phyloP scores from a whole-genome alignment of 2,797 vertebrate species.

The Poeciliopsis gracilis region DNA sequence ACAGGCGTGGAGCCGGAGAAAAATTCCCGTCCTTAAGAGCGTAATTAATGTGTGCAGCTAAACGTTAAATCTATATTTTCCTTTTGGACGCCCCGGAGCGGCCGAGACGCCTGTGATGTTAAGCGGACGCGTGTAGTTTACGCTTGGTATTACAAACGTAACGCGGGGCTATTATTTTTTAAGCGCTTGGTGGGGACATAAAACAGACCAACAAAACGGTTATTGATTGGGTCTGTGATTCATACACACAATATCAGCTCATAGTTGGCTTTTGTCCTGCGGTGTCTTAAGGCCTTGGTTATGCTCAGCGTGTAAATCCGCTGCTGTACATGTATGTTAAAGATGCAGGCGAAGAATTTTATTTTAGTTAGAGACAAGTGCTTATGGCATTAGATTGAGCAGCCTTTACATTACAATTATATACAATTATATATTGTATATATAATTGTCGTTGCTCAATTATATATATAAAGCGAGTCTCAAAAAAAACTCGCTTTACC shows the following conservation, averaged over 20 bases:
- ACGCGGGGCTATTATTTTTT: constrained; percentile 38
- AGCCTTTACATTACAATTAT: neutral
- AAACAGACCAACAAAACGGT: constrained; percentile 26
- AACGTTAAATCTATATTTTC: constrained; percentile 34
- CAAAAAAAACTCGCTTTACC: neutral
- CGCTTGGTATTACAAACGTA: constrained; percentile 24
- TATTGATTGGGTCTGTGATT: constrained; percentile 43
- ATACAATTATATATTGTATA: no score
- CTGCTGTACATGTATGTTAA: neutral
- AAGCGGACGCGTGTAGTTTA: constrained; percentile 19
- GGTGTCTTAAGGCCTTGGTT: neutral
- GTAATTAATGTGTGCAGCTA: constrained; percentile 27
- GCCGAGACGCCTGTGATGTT: constrained; percentile 3
- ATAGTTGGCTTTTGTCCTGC: constrained; percentile 7
- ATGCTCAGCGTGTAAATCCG: neutral
- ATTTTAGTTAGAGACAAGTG: neutral
- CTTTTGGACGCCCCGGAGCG: constrained; percentile 3
- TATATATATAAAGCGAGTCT: no score
- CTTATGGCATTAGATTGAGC: neutral
- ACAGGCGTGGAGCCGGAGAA: neutral
- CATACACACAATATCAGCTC: neutral
- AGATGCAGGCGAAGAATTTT: neutral
- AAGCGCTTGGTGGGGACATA: constrained; percentile 24
- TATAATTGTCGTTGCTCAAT: no score
- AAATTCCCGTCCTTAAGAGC: constrained; percentile 13